Evolutionary conservation across 2,113 vertebrate species (phyloP).

Genomic region (Tachycineta bicolor): DNA sequence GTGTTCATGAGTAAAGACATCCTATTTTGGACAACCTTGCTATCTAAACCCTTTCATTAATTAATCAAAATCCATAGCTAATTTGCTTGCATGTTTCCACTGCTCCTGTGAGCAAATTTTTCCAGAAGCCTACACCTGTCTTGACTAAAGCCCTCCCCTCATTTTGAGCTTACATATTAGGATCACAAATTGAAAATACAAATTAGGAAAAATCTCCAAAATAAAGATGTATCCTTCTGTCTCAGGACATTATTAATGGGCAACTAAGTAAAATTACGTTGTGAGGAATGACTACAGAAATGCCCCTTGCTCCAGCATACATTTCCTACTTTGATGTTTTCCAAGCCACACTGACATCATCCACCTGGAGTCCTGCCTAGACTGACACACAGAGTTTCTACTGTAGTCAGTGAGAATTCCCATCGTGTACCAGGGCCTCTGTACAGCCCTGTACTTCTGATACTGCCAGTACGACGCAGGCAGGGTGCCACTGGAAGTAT

Average conservation of each 20-base stretch:
- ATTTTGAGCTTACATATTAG: not conserved
- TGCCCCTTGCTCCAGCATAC: not conserved
- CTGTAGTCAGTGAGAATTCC: slow-evolving; percentile 32
- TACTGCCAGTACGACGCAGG: accelerated
- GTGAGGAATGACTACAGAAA: slow-evolving; percentile 24
- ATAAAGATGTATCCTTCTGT: not conserved
- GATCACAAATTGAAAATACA: not conserved
- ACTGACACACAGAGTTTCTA: not conserved
- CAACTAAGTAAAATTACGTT: not conserved
- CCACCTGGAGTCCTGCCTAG: slow-evolving; percentile 53
- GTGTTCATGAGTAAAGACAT: not conserved
- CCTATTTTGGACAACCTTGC: not conserved
- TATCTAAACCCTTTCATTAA: not conserved
- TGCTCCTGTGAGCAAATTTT: not conserved
- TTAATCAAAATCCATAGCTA: not conserved
- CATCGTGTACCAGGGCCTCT: not conserved
- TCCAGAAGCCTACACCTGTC: not conserved
- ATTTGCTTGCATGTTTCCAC: not conserved
- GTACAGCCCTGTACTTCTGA: not conserved
- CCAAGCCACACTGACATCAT: slow-evolving; percentile 52
- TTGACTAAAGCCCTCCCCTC: not conserved
- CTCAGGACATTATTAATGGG: slow-evolving; percentile 3
- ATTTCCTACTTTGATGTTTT: slow-evolving; percentile 48
- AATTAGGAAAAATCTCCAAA: slow-evolving; percentile 17
- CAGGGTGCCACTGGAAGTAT: not conserved